These are phyloP conservation scores for Platygyra sinensis DNA, from an alignment of 64 coral and sea anemone genomes.

Conservation along the genomic window DNA sequence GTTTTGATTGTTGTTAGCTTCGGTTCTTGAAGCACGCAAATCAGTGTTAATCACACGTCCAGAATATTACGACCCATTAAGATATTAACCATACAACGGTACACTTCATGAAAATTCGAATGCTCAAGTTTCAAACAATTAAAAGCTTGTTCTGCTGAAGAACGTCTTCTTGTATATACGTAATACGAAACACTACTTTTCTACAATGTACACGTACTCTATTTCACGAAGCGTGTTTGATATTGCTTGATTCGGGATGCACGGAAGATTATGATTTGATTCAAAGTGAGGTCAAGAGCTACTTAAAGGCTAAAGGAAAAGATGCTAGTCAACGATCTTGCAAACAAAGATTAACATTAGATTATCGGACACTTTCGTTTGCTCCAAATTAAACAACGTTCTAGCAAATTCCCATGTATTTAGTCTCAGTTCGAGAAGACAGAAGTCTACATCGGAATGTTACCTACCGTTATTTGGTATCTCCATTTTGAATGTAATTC, in stretches of 20 bases:
- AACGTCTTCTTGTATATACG: not conserved
- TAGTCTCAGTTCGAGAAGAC: too few relatives aligned
- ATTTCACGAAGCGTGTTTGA: conserved; percentile 11
- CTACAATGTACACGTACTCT: not conserved
- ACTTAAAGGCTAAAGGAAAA: conserved; percentile 4
- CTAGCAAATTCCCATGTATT: too few relatives aligned
- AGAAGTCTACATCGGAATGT: too few relatives aligned
- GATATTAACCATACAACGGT: not conserved
- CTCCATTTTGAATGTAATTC: too few relatives aligned
- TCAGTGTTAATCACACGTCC: not conserved
- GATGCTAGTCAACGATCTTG: not conserved
- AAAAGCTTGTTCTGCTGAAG: not conserved
- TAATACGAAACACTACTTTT: not conserved
- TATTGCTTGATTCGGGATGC: conserved; percentile 13
- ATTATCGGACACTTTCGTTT: not conserved
- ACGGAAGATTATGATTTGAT: conserved; percentile 29
- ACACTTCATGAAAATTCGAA: not conserved
- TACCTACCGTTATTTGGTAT: too few relatives aligned
- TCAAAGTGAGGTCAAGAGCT: conserved; percentile 37
- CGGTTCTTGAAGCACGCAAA: conserved; percentile 28
- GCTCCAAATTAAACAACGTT: too few relatives aligned
- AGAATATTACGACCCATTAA: not conserved
- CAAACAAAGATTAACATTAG: not conserved
- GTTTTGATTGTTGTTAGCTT: conserved; percentile 43
- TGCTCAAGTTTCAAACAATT: not conserved